phyloP scores from a whole-genome alignment of 2,113 vertebrate species.

The Podarcis raffonei region DNA sequence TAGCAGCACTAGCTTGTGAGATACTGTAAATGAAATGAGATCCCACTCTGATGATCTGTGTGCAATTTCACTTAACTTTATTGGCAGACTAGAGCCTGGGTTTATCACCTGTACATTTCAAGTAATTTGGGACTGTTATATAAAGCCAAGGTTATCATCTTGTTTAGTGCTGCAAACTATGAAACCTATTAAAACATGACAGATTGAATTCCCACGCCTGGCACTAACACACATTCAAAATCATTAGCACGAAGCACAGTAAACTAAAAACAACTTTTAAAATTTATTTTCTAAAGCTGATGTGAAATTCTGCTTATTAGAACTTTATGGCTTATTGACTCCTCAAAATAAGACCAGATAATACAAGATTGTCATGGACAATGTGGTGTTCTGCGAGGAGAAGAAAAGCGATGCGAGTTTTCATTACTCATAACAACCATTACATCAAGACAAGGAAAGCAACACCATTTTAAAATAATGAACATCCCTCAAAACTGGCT shows the following conservation, averaged over 20 bases:
- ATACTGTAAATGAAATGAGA: slow-evolving; percentile 77
- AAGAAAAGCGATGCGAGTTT: not conserved
- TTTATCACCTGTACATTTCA: slow-evolving; percentile 76
- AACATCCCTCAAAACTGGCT: slow-evolving; percentile 12
- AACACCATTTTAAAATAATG: slow-evolving; percentile 31
- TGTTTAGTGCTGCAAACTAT: slow-evolving; percentile 69
- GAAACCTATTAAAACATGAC: slow-evolving; percentile 74
- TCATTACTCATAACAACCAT: slow-evolving; percentile 15
- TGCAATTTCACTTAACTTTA: slow-evolving; percentile 73
- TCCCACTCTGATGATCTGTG: slow-evolving; percentile 72
- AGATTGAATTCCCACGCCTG: slow-evolving; percentile 62
- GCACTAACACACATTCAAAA: slow-evolving; percentile 49
- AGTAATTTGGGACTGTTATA: slow-evolving; percentile 72
- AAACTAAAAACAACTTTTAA: slow-evolving; percentile 39
- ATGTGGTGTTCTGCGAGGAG: not conserved
- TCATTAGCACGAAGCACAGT: slow-evolving; percentile 52
- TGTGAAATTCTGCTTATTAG: slow-evolving; percentile 45
- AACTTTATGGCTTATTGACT: slow-evolving; percentile 34
- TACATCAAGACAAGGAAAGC: slow-evolving; percentile 29
- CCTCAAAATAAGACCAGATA: slow-evolving; percentile 20
- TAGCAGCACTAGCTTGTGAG: slow-evolving; percentile 69
- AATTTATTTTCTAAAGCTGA: slow-evolving; percentile 32
- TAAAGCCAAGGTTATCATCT: slow-evolving; percentile 69
- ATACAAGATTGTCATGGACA: slow-evolving; percentile 40
- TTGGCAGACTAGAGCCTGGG: slow-evolving; percentile 63